phyloP scores from a whole-genome alignment of 92 coral and sea anemone species.

The Paragorgia papillata region DNA sequence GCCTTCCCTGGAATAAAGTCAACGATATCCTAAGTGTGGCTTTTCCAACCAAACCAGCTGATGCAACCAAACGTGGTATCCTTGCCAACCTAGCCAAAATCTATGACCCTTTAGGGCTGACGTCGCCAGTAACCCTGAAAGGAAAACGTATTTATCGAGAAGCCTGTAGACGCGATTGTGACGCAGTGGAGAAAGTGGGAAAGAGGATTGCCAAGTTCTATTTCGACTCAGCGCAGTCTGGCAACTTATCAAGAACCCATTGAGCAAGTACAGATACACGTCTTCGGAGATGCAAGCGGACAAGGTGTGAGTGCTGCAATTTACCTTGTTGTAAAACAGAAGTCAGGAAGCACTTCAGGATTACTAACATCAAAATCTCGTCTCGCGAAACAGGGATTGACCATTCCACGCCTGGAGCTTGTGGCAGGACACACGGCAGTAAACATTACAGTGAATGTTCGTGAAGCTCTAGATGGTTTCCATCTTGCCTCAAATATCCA shows the following conservation, averaged over 20 bases:
- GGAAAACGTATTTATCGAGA: constrained; percentile 14
- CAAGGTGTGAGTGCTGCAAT: background rate
- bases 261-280: background rate
- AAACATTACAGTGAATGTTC: constrained; percentile 44
- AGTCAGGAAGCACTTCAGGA: too few relatives aligned
- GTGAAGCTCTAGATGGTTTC: constrained; percentile 40
- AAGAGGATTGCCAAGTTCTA: too few relatives aligned
- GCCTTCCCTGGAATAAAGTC: constrained; percentile 32
- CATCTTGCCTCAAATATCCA: constrained; percentile 34
- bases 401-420: constrained; percentile 53
- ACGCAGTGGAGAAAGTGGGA: too few relatives aligned
- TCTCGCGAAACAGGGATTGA: background rate
- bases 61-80: constrained; percentile 23
- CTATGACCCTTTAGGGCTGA: constrained; percentile 19
- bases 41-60: constrained; percentile 4
- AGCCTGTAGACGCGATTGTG: background rate
- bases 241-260: too few relatives aligned
- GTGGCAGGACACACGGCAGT: constrained; percentile 51
- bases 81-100: constrained; percentile 22
- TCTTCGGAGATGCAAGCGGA: background rate
- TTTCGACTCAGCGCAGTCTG: too few relatives aligned
- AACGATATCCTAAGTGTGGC: constrained; percentile 19
- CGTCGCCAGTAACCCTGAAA: constrained; percentile 8
- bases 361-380: too few relatives aligned
- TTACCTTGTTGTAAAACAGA: too few relatives aligned